Evolutionary conservation across 2,797 vertebrate genomes (phyloP).

Genomic region (Poecilia velifera): DNA sequence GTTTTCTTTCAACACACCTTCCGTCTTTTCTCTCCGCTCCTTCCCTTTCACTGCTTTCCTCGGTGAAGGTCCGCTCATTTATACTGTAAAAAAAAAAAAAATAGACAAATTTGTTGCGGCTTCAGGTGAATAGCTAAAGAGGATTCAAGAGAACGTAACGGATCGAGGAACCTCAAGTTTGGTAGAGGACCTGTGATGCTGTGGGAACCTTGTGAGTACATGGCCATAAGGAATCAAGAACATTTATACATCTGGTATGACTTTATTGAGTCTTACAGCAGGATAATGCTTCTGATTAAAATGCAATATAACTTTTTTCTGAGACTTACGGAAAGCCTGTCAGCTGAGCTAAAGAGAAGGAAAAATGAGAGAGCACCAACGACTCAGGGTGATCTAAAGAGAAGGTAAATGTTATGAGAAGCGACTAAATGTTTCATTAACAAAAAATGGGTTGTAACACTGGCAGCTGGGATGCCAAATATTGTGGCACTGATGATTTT

Average conservation of each 20-base stretch:
- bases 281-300: background rate
- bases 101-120: background rate
- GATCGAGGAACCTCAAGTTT: background rate
- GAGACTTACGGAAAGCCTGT: background rate
- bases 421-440: background rate
- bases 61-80: conserved; percentile 13
- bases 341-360: background rate
- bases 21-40: conserved; percentile 29
- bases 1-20: conserved; percentile 44
- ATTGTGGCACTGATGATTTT: background rate
- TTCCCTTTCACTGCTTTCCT: conserved; percentile 19
- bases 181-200: background rate
- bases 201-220: background rate
- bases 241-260: background rate
- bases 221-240: background rate
- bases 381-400: background rate
- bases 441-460: background rate
- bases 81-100: background rate
- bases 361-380: background rate
- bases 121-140: background rate
- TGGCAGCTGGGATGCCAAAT: background rate
- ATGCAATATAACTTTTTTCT: background rate
- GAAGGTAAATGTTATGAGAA: background rate
- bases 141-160: too few relatives aligned
- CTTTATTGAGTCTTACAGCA: background rate